Conservation (phyloP, 2,113 vertebrate genomes). For the Cnemophilus loriae region DNA sequence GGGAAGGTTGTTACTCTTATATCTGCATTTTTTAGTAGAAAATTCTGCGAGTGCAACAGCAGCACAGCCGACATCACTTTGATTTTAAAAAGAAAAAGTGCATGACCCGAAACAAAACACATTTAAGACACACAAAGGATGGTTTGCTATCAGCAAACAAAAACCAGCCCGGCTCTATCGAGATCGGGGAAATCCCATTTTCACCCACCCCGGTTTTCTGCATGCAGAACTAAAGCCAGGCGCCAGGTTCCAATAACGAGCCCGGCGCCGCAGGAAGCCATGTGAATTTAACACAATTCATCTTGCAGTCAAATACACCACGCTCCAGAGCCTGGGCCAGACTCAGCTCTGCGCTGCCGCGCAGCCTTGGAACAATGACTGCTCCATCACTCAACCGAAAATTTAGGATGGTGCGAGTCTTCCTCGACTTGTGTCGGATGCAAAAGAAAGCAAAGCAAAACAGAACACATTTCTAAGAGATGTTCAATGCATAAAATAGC, state of each 20-base stretch:
- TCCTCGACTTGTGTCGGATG: not conserved
- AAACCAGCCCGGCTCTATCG: not conserved
- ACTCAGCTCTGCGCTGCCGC: not conserved
- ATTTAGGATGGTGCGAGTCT: not conserved
- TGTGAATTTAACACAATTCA: slow-evolving; percentile 23
- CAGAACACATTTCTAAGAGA: not conserved
- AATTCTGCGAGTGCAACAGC: slow-evolving; percentile 26
- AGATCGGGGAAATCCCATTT: slow-evolving; percentile 30
- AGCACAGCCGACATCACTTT: slow-evolving; percentile 14
- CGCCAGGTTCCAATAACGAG: slow-evolving; percentile 7
- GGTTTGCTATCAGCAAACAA: slow-evolving; percentile 34
- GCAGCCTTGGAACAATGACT: slow-evolving; percentile 27
- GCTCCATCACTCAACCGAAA: slow-evolving; percentile 25
- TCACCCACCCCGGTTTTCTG: slow-evolving; percentile 14
- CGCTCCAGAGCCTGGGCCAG: slow-evolving; percentile 21
- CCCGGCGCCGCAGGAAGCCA: not conserved
- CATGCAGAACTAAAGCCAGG: not conserved
- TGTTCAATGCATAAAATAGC: not conserved
- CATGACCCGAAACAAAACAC: slow-evolving; percentile 21
- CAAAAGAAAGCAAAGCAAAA: not conserved
- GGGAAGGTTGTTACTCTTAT: slow-evolving; percentile 21
- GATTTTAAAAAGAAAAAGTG: slow-evolving; percentile 38
- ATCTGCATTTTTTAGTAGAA: slow-evolving; percentile 45
- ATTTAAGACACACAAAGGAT: slow-evolving; percentile 29
- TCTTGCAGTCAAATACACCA: not conserved